Conservation (phyloP, 2,888 invertebrate genomes). For the Lissocephala sabroskyi region DNA sequence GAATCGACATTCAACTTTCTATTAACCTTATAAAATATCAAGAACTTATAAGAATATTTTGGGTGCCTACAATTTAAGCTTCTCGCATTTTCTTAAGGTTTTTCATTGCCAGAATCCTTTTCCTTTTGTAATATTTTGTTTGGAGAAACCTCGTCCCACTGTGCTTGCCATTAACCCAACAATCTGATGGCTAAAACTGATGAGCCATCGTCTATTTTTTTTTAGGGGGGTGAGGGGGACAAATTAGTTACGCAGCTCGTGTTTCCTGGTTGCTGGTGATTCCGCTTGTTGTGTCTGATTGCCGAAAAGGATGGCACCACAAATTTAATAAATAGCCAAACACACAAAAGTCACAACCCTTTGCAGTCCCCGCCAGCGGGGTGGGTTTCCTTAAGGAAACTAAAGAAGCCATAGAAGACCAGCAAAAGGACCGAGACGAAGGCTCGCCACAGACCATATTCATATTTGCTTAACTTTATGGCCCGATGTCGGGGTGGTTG, state of each 20-base stretch:
- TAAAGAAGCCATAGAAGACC: constrained; percentile 14
- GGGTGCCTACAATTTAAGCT: no score
- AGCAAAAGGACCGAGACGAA: background rate
- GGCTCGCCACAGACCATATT: constrained; percentile 26
- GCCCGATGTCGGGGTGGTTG: constrained; percentile 33
- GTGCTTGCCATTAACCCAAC: no score
- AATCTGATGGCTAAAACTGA: no score
- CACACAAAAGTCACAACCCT: constrained; percentile 60
- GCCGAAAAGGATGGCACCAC: no score
- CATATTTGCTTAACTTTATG: constrained; percentile 59
- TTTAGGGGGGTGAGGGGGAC: no score
- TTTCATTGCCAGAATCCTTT: no score
- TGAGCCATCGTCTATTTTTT: constrained; percentile 58
- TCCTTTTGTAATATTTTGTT: no score
- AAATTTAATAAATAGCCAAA: constrained; percentile 62
- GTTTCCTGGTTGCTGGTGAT: constrained; percentile 34
- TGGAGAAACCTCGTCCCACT: no score
- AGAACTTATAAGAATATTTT: no score
- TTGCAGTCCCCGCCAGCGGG: constrained; percentile 20
- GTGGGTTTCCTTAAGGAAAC: background rate
- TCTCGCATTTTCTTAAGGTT: no score
- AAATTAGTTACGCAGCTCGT: constrained; percentile 63
- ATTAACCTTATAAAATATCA: no score
- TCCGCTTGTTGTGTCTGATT: background rate
- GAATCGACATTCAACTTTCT: no score